Percentiles rank a stretch among this genome's conserved stretches.
These are phyloP conservation scores for Sitta europaea DNA, from an alignment of 2,113 vertebrate genomes.

Conservation along the genomic window DNA sequence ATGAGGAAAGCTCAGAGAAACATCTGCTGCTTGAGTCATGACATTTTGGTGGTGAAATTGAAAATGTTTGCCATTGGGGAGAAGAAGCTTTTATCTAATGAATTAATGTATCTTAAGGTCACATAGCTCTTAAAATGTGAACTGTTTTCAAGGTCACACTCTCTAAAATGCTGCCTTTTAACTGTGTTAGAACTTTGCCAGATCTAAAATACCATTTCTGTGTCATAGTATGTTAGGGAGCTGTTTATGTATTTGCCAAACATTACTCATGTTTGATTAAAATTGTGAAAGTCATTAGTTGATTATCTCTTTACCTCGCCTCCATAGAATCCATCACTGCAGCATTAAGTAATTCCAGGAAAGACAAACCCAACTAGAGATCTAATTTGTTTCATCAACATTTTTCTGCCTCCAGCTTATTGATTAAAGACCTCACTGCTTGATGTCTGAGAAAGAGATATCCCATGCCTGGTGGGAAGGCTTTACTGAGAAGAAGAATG, in stretches of 20 bases:
- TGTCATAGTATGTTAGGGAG: neutral
- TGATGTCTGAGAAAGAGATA: neutral
- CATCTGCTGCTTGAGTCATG: slow-evolving; percentile 30
- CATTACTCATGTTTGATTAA: neutral
- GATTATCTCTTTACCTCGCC: neutral
- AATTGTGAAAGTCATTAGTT: neutral
- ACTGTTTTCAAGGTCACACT: neutral
- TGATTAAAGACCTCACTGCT: neutral
- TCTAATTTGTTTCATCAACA: neutral
- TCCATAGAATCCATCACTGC: neutral
- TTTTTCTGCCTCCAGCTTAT: neutral
- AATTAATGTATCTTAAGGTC: slow-evolving; percentile 24
- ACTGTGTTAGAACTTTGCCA: neutral
- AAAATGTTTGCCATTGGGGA: neutral
- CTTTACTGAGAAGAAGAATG: neutral
- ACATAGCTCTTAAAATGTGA: neutral
- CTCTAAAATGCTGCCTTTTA: neutral
- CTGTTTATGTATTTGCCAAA: neutral
- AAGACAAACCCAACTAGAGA: neutral
- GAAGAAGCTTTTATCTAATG: slow-evolving; percentile 28
- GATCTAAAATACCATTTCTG: neutral
- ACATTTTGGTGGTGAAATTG: slow-evolving; percentile 28
- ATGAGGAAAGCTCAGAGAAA: slow-evolving; percentile 5
- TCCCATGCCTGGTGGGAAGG: neutral
- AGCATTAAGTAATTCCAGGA: neutral